phyloP scores from a whole-genome alignment of 2,113 vertebrate genomes.

The Meriones unguiculatus region DNA sequence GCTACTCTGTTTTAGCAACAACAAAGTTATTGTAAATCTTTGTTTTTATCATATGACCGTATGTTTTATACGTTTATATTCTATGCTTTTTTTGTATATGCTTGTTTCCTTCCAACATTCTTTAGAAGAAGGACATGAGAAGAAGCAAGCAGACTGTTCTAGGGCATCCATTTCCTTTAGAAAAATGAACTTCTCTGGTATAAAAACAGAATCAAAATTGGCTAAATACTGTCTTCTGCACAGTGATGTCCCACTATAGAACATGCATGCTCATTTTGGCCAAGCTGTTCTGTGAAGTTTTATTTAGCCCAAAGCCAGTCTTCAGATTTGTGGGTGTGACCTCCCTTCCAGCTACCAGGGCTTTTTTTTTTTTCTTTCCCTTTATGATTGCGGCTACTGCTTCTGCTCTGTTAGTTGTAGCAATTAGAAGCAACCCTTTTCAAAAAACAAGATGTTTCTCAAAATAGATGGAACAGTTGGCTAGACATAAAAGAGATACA shows the following conservation, averaged over 20 bases:
- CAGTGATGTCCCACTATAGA: constrained; percentile 59
- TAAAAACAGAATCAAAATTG: constrained; percentile 63
- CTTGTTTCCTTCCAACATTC: constrained; percentile 40
- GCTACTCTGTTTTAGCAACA: constrained; percentile 41
- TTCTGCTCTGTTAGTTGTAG: constrained; percentile 62
- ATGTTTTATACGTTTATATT: constrained; percentile 15
- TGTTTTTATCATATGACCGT: not conserved
- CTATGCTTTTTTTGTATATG: not conserved
- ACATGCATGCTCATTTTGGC: constrained; percentile 60
- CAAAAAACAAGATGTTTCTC: constrained; percentile 57
- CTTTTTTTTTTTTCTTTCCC: not conserved
- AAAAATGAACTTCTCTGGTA: constrained; percentile 49
- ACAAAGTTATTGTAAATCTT: not conserved
- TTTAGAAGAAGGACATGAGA: constrained; percentile 14
- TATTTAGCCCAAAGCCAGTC: constrained; percentile 70
- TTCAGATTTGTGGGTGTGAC: constrained; percentile 65
- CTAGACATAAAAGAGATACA: constrained; percentile 55
- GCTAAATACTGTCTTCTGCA: constrained; percentile 63
- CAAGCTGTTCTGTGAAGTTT: constrained; percentile 72
- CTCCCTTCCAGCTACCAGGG: constrained; percentile 43
- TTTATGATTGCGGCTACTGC: constrained; percentile 56
- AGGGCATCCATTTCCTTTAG: constrained; percentile 61
- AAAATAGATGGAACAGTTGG: constrained; percentile 68
- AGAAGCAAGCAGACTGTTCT: constrained; percentile 71
- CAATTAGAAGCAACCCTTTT: constrained; percentile 62